A percentile compares a stretch with the other conserved stretches of the same genome.
These are phyloP conservation scores for Hystrix brachyura DNA, from an alignment of 2,113 vertebrate genomes.

Conservation along the genomic window DNA sequence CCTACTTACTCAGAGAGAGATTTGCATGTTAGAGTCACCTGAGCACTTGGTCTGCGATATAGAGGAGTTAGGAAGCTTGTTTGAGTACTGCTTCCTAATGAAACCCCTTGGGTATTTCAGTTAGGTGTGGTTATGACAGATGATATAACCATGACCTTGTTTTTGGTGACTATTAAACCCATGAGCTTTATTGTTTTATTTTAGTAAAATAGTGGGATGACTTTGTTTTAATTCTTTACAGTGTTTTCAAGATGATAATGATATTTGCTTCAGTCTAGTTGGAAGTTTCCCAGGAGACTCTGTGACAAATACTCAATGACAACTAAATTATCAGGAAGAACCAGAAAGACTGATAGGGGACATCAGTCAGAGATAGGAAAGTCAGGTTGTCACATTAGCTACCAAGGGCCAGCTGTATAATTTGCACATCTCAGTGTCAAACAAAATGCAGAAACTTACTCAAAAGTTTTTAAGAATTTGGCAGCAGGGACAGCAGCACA, in stretches of 20 bases:
- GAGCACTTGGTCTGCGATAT: conserved; percentile 20
- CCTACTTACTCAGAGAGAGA: conserved; percentile 76
- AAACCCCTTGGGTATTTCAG: neutral
- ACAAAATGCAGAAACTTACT: neutral
- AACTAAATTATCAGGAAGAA: conserved; percentile 19
- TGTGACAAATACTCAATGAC: conserved; percentile 32
- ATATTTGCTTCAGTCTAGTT: conserved; percentile 40
- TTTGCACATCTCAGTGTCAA: neutral
- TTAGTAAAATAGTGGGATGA: neutral
- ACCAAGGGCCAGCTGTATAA: neutral
- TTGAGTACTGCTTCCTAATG: conserved; percentile 4
- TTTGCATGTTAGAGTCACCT: conserved; percentile 81
- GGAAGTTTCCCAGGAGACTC: neutral
- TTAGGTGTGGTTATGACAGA: neutral
- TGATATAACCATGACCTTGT: neutral
- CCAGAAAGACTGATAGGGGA: neutral
- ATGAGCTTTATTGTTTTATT: neutral
- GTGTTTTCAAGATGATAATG: conserved; percentile 39
- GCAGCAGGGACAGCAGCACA: neutral
- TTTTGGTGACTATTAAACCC: conserved; percentile 1
- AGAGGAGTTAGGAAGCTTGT: neutral
- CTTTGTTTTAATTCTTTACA: conserved; percentile 32
- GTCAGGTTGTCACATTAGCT: neutral
- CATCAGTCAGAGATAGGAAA: neutral
- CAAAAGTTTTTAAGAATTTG: neutral